Conservation (phyloP, 2,888 invertebrate species). For the Tachina grossa region DNA sequence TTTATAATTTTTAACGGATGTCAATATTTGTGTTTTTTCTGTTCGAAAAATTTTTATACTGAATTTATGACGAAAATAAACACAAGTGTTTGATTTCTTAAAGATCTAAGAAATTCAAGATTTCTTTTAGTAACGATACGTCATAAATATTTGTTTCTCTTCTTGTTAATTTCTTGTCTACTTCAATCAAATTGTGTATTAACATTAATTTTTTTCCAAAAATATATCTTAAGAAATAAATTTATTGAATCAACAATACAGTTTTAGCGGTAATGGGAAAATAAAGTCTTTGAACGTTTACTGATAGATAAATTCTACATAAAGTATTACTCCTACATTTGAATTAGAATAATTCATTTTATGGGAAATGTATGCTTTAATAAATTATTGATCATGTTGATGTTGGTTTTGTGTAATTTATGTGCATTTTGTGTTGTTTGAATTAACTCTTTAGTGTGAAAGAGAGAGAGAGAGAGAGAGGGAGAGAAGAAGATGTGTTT, state of each 20-base stretch:
- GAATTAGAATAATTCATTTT: constrained; percentile 27
- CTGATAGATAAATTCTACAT: not conserved
- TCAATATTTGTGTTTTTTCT: constrained; percentile 51
- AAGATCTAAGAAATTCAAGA: not conserved
- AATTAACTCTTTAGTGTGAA: not conserved
- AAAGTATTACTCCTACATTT: constrained; percentile 12
- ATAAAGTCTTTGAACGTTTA: constrained; percentile 33
- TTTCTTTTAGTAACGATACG: constrained; percentile 4
- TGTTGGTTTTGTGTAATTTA: constrained; percentile 22
- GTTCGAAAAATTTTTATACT: constrained; percentile 3
- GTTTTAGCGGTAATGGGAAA: constrained; percentile 13
- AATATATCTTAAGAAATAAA: constrained; percentile 16
- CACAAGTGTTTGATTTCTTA: not conserved
- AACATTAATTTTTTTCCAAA: not conserved
- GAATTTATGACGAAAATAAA: constrained; percentile 51
- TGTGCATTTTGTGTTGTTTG: constrained; percentile 13
- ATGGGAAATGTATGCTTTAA: not conserved
- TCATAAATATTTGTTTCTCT: not conserved
- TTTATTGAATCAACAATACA: constrained; percentile 26
- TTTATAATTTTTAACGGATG: constrained; percentile 36
- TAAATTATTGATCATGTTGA: constrained; percentile 30
- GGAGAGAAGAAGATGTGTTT: not conserved
- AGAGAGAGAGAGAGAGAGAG: not conserved
- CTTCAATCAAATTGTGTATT: constrained; percentile 16
- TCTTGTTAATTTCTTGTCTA: constrained; percentile 36